phyloP scores from a whole-genome alignment of 2,888 invertebrate species.

The Linnaemya tessellans region DNA sequence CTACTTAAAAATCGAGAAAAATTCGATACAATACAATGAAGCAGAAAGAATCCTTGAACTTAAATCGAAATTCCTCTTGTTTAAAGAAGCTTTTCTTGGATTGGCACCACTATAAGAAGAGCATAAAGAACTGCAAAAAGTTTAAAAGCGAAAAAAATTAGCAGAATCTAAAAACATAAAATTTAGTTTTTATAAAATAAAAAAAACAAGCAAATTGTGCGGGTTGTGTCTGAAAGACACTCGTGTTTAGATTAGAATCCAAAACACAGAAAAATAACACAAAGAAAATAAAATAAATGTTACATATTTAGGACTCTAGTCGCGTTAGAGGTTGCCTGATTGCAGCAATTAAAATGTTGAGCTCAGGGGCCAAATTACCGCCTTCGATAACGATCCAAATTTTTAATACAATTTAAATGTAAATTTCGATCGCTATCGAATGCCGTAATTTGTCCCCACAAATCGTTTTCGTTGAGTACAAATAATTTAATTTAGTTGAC shows the following conservation, averaged over 20 bases:
- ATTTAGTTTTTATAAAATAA: slow-evolving; percentile 42
- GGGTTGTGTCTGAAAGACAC: slow-evolving; percentile 74
- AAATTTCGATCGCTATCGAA: too few species aligned
- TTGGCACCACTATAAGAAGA: slow-evolving; percentile 44
- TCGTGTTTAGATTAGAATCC: slow-evolving; percentile 60
- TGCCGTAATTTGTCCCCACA: too few species aligned
- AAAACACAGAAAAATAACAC: background rate
- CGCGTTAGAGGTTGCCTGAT: slow-evolving; percentile 16
- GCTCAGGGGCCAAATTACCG: too few species aligned
- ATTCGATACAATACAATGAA: slow-evolving; percentile 47
- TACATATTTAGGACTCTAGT: background rate
- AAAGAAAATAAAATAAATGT: background rate
- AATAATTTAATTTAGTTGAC: too few species aligned
- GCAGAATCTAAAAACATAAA: slow-evolving; percentile 67
- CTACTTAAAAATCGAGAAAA: background rate
- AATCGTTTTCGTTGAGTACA: too few species aligned
- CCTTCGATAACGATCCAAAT: too few species aligned
- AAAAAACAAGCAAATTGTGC: slow-evolving; percentile 72
- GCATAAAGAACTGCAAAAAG: slow-evolving; percentile 69
- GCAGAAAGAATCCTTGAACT: slow-evolving; percentile 79
- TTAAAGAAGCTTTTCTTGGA: slow-evolving; percentile 60
- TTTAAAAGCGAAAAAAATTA: slow-evolving; percentile 70
- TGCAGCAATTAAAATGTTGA: background rate
- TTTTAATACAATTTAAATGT: too few species aligned
- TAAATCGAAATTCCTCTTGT: slow-evolving; percentile 69